phyloP scores from a whole-genome alignment of 2,113 vertebrate species.

The Ophthalmolycus amberensis region DNA sequence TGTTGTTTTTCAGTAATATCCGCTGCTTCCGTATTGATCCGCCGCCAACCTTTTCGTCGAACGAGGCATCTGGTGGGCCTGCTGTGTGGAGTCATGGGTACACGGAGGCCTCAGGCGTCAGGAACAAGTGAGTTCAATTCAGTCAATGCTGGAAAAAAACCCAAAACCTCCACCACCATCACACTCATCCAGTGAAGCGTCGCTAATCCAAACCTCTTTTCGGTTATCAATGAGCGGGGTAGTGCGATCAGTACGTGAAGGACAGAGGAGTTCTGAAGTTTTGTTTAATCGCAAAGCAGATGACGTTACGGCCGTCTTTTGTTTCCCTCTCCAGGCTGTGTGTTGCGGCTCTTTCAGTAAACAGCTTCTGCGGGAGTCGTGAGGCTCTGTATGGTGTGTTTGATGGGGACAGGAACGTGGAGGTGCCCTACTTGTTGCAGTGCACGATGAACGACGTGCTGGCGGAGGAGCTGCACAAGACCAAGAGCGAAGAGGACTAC shows the following conservation, averaged over 20 bases:
- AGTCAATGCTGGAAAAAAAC: conserved; percentile 39
- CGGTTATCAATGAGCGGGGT: conserved; percentile 22
- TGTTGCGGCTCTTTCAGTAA: conserved; percentile 94
- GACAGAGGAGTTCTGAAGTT: conserved; percentile 14
- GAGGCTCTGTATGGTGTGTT: conserved; percentile 98
- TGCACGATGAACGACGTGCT: conserved; percentile 98
- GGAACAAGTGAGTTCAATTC: conserved; percentile 91
- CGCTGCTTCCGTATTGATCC: conserved; percentile 98
- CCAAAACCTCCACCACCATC: conserved; percentile 6
- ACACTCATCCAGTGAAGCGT: conserved; percentile 15
- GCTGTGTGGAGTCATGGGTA: conserved; percentile 98
- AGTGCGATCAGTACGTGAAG: conserved; percentile 13
- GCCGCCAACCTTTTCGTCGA: conserved; percentile 86
- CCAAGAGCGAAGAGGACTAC: conserved; percentile 94
- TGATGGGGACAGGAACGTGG: conserved; percentile 95
- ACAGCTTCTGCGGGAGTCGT: conserved; percentile 93
- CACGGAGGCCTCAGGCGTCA: conserved; percentile 94
- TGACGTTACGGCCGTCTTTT: not conserved
- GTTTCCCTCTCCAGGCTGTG: conserved; percentile 86
- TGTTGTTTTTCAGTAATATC: conserved; percentile 89
- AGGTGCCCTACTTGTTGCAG: conserved; percentile 95
- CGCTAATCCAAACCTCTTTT: conserved; percentile 38
- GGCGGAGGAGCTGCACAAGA: conserved; percentile 95
- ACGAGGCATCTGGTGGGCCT: conserved; percentile 90
- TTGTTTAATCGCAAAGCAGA: conserved; percentile 18